These are phyloP conservation scores for Unio delphinus DNA, from an alignment of 2,888 invertebrate species.

Conservation along the genomic window DNA sequence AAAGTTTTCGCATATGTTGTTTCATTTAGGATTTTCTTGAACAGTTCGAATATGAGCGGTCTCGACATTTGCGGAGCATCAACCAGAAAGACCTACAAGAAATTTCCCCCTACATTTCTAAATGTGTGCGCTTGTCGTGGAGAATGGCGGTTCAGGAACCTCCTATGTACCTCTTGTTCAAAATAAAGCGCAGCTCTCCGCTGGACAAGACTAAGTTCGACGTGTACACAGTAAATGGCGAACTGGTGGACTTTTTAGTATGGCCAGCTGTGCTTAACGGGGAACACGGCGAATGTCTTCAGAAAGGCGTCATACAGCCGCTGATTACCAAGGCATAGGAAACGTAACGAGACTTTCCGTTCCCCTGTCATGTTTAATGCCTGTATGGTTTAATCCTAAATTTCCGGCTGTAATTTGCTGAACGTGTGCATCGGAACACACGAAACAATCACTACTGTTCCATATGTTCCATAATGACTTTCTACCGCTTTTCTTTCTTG, in stretches of 20 bases:
- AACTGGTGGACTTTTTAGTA: conserved; percentile 35
- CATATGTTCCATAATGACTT: too few species aligned
- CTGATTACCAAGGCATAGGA: conserved; percentile 1
- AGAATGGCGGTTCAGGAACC: conserved; percentile 47
- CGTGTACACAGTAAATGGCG: conserved; percentile 24
- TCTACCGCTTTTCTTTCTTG: too few species aligned
- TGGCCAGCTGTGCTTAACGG: conserved; percentile 46
- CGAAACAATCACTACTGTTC: too few species aligned
- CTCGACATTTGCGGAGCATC: conserved; percentile 40
- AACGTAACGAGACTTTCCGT: too few species aligned
- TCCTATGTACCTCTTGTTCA: conserved; percentile 47
- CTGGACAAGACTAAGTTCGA: conserved; percentile 36
- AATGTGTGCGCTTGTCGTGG: conserved; percentile 46
- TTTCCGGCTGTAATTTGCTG: too few species aligned
- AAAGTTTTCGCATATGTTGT: too few species aligned
- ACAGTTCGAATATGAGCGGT: conserved; percentile 46
- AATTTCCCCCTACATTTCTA: conserved; percentile 37
- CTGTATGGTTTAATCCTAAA: too few species aligned
- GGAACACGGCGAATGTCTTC: conserved; percentile 38
- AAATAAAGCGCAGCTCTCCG: conserved; percentile 36
- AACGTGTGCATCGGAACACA: too few species aligned
- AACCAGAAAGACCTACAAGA: conserved; percentile 43
- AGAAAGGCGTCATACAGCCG: conserved; percentile 36
- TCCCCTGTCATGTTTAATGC: too few species aligned
- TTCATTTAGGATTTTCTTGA: conserved; percentile 41